Evolutionary conservation across 2,113 vertebrate genomes (phyloP).

Genomic region (Cyanistes caeruleus): DNA sequence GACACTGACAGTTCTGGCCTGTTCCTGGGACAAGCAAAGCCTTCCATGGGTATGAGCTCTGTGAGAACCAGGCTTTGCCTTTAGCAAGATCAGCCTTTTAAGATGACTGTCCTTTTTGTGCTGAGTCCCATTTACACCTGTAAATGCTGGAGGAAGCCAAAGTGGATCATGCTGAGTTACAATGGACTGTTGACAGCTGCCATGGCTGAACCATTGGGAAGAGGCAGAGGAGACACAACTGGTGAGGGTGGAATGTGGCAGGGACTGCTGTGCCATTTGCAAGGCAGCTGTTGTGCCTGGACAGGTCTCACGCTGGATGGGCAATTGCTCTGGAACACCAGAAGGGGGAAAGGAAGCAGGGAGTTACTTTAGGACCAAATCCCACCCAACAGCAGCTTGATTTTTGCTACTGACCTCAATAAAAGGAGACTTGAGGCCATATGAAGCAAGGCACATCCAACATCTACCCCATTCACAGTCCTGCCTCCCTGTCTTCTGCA

Average conservation of each 20-base stretch:
- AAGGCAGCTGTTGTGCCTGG: background rate
- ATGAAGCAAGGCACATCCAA: background rate
- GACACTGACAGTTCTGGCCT: background rate
- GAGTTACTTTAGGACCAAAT: background rate
- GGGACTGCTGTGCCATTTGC: background rate
- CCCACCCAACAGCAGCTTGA: background rate
- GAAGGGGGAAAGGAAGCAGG: background rate
- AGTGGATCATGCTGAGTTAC: background rate
- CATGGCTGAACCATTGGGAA: accelerated
- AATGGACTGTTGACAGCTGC: background rate
- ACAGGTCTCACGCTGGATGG: background rate
- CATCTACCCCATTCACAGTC: background rate
- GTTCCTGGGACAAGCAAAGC: accelerated
- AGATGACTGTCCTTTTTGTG: background rate
- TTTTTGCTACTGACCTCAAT: background rate
- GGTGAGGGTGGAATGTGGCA: background rate
- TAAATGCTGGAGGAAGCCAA: background rate
- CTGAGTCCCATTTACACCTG: background rate
- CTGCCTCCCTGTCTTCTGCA: background rate
- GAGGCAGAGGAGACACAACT: background rate
- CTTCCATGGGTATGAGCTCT: background rate
- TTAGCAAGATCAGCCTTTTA: background rate
- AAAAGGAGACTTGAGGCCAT: background rate
- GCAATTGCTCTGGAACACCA: background rate
- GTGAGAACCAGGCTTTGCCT: background rate